phyloP scores from a whole-genome alignment of 2,113 vertebrate species.

The Chelonoidis abingdonii region DNA sequence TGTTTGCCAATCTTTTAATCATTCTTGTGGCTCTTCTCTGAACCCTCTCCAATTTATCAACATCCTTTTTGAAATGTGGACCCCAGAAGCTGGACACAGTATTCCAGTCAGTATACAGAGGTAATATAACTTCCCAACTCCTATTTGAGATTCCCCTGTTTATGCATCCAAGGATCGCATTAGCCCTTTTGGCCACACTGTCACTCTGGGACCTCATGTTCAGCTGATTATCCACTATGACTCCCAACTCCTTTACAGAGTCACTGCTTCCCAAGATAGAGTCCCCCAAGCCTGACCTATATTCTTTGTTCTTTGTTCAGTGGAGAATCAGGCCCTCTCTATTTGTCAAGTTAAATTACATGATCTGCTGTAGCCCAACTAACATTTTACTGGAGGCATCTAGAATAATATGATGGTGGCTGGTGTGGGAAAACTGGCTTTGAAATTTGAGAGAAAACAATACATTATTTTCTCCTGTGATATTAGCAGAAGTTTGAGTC shows the following conservation, averaged over 20 bases:
- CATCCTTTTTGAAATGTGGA: neutral
- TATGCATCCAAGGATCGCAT: neutral
- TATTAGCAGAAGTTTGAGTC: neutral
- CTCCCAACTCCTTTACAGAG: neutral
- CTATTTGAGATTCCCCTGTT: neutral
- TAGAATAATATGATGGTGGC: constrained; percentile 5
- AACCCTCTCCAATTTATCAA: neutral
- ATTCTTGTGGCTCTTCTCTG: neutral
- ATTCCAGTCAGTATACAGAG: neutral
- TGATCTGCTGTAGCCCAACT: neutral
- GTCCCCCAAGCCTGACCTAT: neutral
- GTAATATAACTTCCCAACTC: neutral
- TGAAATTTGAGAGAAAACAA: constrained; percentile 26
- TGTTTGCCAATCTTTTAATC: neutral
- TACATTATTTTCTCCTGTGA: constrained; percentile 4
- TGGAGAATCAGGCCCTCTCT: neutral
- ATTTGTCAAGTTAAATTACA: neutral
- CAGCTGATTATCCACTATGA: neutral
- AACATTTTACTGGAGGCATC: neutral
- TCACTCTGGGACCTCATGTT: neutral
- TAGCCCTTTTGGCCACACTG: neutral
- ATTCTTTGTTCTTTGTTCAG: neutral
- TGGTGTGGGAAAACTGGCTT: neutral
- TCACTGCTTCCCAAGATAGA: neutral
- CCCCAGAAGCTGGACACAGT: neutral